Evolutionary conservation across 2,797 vertebrate species (phyloP), one percentile per base, ranked within the genome.

Genomic region (Chiloscyllium punctatum): DNA sequence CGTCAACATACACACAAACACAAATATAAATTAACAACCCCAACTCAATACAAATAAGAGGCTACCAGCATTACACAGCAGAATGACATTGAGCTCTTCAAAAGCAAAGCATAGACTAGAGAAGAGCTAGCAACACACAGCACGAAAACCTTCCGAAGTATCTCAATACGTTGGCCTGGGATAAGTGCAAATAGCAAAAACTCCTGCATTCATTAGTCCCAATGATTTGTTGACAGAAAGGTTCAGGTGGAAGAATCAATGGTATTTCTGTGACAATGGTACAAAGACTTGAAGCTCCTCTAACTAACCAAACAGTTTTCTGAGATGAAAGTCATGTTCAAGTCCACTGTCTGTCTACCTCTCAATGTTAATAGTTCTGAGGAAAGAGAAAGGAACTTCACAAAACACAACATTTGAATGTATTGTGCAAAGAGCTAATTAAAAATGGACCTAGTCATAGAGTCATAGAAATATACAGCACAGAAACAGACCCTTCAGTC

Each of bases 21-120:
- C 69, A 95, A 4, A 77, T 16, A 95, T 27, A 13, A 57, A 77
- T 95, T 53, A 95, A 77, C 72, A 53, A n/a, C 71, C 18, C 11
- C 72, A 77, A 53, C 30, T 74, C 48, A n/a, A 57, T 57, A 77
- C 51, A 33, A 77, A 51, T 48, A 77, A 74, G 94, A 95, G 94
- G 48, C 94, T 30, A 51, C 33, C 51, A 57, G 71, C 48, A 77
- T 21, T n/a, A 30, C 42, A 95, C 13, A 95, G 37, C 94, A 95
- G 94, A 94, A 25, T 71, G 27, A 69, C 90, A 42, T 23, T 37
- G 90, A 69, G 18, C 23, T 84, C 37, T 84, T 48, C 79, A 3
- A 95, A 95, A 95, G 69, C 94, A 95, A 95, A 95, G 72, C 23
- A 25, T 94, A 33, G 71, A 51, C 21, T 94, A 18, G 37, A 42